Conservation (phyloP, 2,113 vertebrate species). For the Anser cygnoides region DNA sequence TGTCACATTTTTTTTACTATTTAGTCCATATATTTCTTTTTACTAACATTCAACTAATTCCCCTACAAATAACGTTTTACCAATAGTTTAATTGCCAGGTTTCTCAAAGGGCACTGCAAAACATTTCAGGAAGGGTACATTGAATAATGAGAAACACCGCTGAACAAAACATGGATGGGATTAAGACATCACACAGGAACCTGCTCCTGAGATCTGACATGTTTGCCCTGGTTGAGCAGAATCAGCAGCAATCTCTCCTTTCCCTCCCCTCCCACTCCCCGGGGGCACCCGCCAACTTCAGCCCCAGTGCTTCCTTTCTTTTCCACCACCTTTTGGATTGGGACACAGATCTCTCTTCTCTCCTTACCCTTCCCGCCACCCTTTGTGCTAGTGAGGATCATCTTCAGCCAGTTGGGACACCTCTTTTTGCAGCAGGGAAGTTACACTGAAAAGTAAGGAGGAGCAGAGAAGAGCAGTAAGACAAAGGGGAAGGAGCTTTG, state of each 20-base stretch:
- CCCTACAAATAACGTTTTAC: not conserved
- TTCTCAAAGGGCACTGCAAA: not conserved
- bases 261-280: not conserved
- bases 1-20: not conserved
- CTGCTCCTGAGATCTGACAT: accelerated
- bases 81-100: not conserved
- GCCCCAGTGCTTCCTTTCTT: not conserved
- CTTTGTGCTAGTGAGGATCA: not conserved
- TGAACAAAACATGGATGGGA: not conserved
- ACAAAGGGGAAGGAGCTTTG: not conserved
- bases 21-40: not conserved
- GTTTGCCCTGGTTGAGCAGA: not conserved
- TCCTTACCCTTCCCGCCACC: not conserved
- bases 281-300: accelerated
- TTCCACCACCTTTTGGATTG: not conserved
- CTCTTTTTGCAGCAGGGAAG: too few relatives aligned
- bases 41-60: not conserved
- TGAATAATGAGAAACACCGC: not conserved
- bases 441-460: not conserved
- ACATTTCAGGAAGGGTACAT: not conserved
- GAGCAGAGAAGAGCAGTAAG: not conserved
- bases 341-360: not conserved
- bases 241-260: not conserved
- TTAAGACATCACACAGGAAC: not conserved
- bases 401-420: not conserved